Conservation (phyloP, 1,140 invertebrate genomes). For the Pseudachorutes palmiensis region DNA sequence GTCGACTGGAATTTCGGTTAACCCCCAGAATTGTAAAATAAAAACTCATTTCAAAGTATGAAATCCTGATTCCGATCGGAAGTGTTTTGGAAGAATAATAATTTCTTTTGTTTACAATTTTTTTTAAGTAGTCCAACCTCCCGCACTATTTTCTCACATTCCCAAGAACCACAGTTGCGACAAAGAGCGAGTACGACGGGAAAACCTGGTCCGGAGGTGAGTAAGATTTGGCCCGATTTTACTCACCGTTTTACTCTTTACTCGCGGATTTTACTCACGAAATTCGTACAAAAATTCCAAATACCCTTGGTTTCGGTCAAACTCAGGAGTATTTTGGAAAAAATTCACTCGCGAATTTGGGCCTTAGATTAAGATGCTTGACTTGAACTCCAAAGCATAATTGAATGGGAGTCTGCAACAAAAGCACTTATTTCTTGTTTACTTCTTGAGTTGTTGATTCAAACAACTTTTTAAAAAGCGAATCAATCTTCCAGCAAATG, state of each 20-base stretch:
- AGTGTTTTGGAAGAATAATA: neutral
- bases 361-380: too few relatives aligned
- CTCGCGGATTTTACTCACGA: neutral
- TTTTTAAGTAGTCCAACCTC: neutral
- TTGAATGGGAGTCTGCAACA: too few relatives aligned
- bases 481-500: too few relatives aligned
- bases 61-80: neutral
- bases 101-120: neutral
- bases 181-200: neutral
- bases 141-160: too few relatives aligned
- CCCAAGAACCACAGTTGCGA: neutral
- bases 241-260: neutral
- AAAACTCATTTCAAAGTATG: neutral
- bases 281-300: too few relatives aligned
- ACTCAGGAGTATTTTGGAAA: neutral
- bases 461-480: too few relatives aligned
- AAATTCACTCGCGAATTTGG: neutral
- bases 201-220: neutral
- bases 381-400: too few relatives aligned
- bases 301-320: neutral
- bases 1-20: neutral
- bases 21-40: neutral
- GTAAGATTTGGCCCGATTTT: neutral
- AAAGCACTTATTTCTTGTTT: too few relatives aligned
- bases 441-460: too few relatives aligned